Conservation (phyloP, 2,888 invertebrate genomes). For the Lucinisca nassula region DNA sequence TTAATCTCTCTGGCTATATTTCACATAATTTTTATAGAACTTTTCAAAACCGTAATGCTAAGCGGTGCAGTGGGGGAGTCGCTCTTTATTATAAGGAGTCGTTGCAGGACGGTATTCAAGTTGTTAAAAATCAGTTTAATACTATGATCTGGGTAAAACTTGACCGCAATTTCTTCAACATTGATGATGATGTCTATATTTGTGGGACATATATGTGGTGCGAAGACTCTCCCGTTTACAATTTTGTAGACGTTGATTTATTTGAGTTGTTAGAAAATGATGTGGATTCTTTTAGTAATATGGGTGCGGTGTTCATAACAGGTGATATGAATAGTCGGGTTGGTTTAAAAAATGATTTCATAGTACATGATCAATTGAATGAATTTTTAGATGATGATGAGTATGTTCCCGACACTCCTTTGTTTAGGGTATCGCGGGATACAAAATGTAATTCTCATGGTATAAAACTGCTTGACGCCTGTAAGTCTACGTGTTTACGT, state of each 20-base stretch:
- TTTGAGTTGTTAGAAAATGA: conserved; percentile 38
- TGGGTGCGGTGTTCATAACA: conserved; percentile 28
- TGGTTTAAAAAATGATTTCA: conserved; percentile 25
- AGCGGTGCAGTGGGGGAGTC: conserved; percentile 15
- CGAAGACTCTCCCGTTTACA: conserved; percentile 30
- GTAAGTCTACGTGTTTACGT: conserved; percentile 7
- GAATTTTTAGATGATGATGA: conserved; percentile 5
- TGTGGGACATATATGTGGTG: conserved; percentile 1
- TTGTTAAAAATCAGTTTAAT: neutral
- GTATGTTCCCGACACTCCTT: neutral
- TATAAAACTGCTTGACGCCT: neutral
- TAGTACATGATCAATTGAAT: conserved; percentile 20
- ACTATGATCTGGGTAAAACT: neutral
- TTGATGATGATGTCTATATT: neutral
- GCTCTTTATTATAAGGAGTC: conserved; percentile 4
- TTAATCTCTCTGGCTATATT: conserved; percentile 6
- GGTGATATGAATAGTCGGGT: conserved; percentile 49
- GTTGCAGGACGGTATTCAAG: neutral
- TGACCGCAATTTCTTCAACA: neutral
- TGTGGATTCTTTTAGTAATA: conserved; percentile 20
- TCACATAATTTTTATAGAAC: conserved; percentile 30
- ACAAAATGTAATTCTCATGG: neutral
- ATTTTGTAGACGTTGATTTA: conserved; percentile 34
- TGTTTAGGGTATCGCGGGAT: neutral
- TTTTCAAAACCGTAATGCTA: conserved; percentile 9